Evolutionary conservation across 2,888 invertebrate species (phyloP), one percentile per base, ranked within the genome.

Genomic region (Noctua comes): DNA sequence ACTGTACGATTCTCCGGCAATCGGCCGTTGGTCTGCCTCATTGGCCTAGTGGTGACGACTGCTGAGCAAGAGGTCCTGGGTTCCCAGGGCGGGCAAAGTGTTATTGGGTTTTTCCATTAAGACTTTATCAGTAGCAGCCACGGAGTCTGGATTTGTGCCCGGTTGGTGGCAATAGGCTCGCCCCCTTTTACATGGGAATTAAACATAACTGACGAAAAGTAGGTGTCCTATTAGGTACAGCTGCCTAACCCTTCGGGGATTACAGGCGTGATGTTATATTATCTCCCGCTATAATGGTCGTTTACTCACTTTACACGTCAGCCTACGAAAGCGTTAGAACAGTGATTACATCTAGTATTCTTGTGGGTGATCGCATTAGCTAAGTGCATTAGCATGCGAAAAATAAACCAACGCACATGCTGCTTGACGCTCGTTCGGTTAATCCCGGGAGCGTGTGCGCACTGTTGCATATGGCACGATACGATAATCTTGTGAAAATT

Each of bases 381-480:
- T 92, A 92, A 95, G 92, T 94, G 93, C 94, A 95, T 95, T 94
- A 94, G 87, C 91, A 91, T 90, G 90, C 87, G 90, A 90, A 91
- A 92, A 93, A 92, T 91, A 94, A 93, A 92, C 93, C 80, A 82
- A 83, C 91, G 86, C 87, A 89, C 89, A 88, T 90, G 90, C 90
- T 91, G 91, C 91, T 93, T 93, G 91, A 92, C 91, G 92, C 90
- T 86, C 88, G 88, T 85, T 82, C 89, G 89, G 89, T 88, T 95
- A 94, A 95, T 94, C 94, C 92, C 70, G 24, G 24, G 36, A 11
- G 79, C 68, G 40, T 54, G 88, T 82, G 48, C 88, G 88, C 95
- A 91, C 80, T 92, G 80, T 69, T 27, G 1, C 7, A 10, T 8
- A 5, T 18, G 48, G 8, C 16, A 70, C 84, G 74, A n/a, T n/a